Evolutionary conservation across 2,797 vertebrate species (phyloP), one percentile per base, ranked within the genome.

Genomic region (Melanotaenia pygmaea): DNA sequence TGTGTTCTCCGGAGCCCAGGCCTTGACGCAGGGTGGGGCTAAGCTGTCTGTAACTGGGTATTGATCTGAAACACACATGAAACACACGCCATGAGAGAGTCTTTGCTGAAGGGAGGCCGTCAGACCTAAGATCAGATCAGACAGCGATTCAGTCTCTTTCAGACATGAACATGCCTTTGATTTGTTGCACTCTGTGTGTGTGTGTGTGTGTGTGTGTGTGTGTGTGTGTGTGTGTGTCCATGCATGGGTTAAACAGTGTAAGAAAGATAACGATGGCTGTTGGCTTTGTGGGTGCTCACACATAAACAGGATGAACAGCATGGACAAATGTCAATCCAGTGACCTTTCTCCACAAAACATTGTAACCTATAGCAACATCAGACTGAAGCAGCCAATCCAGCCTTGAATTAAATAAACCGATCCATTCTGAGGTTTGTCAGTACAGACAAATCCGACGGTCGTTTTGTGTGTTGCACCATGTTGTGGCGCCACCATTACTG

Each of bases 61-160:
- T 91, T 85, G 91, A 93, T 92, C 81, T 70, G 7, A 82, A 70
- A 45, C 45, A 70, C 75, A 77, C 61, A 74, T 64, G 16, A 61
- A 66, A 77, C 1, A 7, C 67, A 69, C 72, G 13, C 70, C 2
- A 28, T 28, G 74, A 81, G 64, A 64, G 38, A 6, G 53, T 74
- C 38, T 60, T 59, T 70, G 70, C 64, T 79, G 70, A 72, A 47
- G 64, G 51, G 68, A 77, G 66, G 64, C 54, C 20, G 20, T 58
- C 83, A 87, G 79, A 83, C 79, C 71, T 60, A 9, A 81, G 77
- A 87, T 80, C 78, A 82, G 74, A 89, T 82, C 63, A 80, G 74
- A 85, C 70, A 79, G 70, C 2, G 70, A 85, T 82, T 76, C 67
- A 53, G 74, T 67, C 83, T 83, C 84, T 63, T 75, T 69, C 72